Base-by-base conservation (phyloP, 2,888 invertebrate species). In the Axea sp. region DNA sequence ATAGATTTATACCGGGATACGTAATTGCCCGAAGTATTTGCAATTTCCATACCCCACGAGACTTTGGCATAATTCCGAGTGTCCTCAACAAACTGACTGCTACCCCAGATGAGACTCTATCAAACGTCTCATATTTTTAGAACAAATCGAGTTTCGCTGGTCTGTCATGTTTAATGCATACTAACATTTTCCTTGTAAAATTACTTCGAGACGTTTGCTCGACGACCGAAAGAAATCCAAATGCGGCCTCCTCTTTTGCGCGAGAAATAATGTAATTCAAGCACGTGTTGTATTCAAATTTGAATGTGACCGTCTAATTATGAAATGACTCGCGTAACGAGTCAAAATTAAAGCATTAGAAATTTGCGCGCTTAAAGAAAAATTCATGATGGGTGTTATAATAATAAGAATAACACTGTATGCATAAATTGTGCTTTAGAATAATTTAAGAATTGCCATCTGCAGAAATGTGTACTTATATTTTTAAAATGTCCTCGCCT, bases 131-230 rank as follows among this genome's bases (percentile, higher is more conserved):
- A 45, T 45, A 53, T 45, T 53, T 41, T 51, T 43, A 9, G 30
- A 37, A 37, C 53, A 41, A 37, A 28, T 35, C 41, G 17, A 64
- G 35, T 53, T 53, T 53, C 35, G 19, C 43, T 24, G 43, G 43
- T 45, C 53, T 53, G 41, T 43, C 15, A 49, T 49, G 60, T 60
- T 39, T 39, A 39, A 49, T 51, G 49, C 62, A 62, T 62, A 45
- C 39, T 31, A 62, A 51, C 62, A 55, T 31, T 47, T 55, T 43
- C 24, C n/a, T 35, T 55, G 12, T 37, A 33, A 65, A 65, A 55
- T 64, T 53, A 64, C 28, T 53, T 43, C 43, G 51, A 37, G 37
- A 37, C 39, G 49, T 49, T 60, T 60, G 8, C 37, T 37, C 28
- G 28, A 8, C 14, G 19, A 33, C 33, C 24, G 33, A 57, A 57